Conservation (phyloP, 2,113 vertebrate species). For the Tauraco erythrolophus region DNA sequence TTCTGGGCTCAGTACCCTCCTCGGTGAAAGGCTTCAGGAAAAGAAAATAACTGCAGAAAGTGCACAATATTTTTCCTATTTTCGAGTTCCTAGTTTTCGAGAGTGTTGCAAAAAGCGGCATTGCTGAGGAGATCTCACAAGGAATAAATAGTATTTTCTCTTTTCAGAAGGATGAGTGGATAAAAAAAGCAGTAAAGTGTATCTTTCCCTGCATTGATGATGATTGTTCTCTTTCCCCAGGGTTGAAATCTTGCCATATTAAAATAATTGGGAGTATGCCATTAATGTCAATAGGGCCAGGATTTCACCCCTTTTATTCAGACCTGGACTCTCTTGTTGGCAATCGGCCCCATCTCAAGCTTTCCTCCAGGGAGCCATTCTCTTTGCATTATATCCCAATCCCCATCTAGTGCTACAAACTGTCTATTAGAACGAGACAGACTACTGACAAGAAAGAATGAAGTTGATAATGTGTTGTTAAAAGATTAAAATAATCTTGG, state of each 20-base stretch:
- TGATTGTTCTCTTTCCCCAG: neutral
- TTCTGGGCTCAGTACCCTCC: neutral
- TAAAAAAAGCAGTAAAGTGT: neutral
- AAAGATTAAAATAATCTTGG: neutral
- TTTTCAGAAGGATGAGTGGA: neutral
- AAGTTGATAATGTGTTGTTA: neutral
- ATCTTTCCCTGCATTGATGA: neutral
- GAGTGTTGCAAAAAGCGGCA: neutral
- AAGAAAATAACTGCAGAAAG: neutral
- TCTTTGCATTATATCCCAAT: neutral
- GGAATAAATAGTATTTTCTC: neutral
- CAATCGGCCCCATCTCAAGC: neutral
- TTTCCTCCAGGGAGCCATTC: constrained; percentile 30
- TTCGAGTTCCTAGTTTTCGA: neutral
- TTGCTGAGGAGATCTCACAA: neutral
- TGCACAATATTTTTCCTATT: neutral
- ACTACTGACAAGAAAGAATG: neutral
- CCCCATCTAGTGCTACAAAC: neutral
- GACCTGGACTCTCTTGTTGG: neutral
- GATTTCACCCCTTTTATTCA: constrained; percentile 26
- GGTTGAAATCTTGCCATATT: neutral
- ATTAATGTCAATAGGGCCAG: neutral
- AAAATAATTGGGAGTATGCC: constrained; percentile 22
- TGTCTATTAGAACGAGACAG: neutral
- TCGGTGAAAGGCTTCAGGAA: neutral